A percentile compares a stretch with the other conserved stretches of the same genome.
Evolutionary conservation across 2,797 vertebrate genomes (phyloP).

Genomic region (Sparidentex hasta): DNA sequence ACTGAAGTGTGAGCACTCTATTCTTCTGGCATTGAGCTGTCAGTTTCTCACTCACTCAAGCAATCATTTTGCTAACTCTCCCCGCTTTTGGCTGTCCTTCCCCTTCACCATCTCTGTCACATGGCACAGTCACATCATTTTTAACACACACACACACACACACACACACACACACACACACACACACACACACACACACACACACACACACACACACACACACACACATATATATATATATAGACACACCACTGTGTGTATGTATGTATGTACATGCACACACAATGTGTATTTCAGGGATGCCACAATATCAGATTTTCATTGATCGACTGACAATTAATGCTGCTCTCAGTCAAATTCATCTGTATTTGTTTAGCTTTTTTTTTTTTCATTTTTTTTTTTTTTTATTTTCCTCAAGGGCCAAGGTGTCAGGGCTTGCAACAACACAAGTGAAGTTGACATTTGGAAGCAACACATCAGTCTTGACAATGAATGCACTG

Average conservation of each 20-base stretch:
- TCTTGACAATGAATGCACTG: not conserved
- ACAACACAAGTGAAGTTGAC: not conserved
- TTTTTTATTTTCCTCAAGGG: not conserved
- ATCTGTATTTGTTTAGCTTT: too few relatives aligned
- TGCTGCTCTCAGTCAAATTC: too few relatives aligned
- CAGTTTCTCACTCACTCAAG: conserved; percentile 71
- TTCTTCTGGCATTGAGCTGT: conserved; percentile 80
- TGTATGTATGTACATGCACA: too few relatives aligned
- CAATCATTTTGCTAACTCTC: conserved; percentile 41
- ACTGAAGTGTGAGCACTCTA: conserved; percentile 72
- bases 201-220: too few relatives aligned
- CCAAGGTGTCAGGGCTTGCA: not conserved
- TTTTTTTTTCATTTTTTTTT: not conserved
- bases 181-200: too few relatives aligned
- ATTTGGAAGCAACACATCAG: conserved; percentile 9
- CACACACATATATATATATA: too few relatives aligned
- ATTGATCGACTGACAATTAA: too few relatives aligned
- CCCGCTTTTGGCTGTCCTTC: conserved; percentile 40
- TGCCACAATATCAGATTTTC: too few relatives aligned
- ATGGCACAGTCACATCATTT: conserved; percentile 18
- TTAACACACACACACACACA: too few relatives aligned
- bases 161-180: too few relatives aligned
- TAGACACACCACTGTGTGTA: too few relatives aligned
- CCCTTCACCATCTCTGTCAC: conserved; percentile 35
- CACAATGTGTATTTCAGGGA: too few relatives aligned